These are phyloP conservation scores for Nasua narica DNA, from an alignment of 2,797 vertebrate genomes.

Conservation along the genomic window DNA sequence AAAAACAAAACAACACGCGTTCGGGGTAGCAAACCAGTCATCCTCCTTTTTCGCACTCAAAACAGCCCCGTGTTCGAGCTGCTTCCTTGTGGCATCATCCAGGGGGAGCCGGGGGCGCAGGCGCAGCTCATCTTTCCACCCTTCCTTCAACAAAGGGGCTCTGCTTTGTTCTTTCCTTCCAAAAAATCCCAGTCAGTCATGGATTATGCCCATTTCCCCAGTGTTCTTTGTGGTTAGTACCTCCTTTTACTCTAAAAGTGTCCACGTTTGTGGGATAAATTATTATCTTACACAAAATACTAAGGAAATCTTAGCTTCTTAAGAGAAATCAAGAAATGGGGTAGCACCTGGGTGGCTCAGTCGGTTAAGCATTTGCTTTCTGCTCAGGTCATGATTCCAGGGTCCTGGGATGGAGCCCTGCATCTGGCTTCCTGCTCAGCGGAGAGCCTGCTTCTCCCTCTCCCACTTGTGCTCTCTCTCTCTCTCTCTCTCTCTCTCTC, in stretches of 20 bases:
- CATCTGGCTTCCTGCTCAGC: too few species aligned
- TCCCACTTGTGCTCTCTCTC: too few species aligned
- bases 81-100: slow-evolving; percentile 94
- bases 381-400: not conserved
- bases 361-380: not conserved
- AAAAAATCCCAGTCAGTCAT: not conserved
- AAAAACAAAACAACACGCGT: slow-evolving; percentile 31
- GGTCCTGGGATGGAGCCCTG: rapidly evolving
- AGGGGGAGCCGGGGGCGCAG: slow-evolving; percentile 86
- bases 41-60: slow-evolving; percentile 94
- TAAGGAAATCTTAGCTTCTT: not conserved
- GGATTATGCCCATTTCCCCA: not conserved
- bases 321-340: not conserved
- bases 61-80: slow-evolving; percentile 94
- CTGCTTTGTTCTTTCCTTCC: too few species aligned
- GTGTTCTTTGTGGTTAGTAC: too few species aligned
- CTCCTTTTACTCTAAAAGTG: not conserved
- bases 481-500: too few species aligned
- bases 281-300: not conserved
- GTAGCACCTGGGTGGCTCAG: not conserved
- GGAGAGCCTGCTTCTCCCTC: too few species aligned
- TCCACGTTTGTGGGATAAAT: not conserved
- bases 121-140: slow-evolving; percentile 94
- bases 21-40: slow-evolving; percentile 78
- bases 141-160: slow-evolving; percentile 91